Base-by-base conservation (phyloP, 2,113 vertebrate genomes). In the Toxotes chatareus region DNA sequence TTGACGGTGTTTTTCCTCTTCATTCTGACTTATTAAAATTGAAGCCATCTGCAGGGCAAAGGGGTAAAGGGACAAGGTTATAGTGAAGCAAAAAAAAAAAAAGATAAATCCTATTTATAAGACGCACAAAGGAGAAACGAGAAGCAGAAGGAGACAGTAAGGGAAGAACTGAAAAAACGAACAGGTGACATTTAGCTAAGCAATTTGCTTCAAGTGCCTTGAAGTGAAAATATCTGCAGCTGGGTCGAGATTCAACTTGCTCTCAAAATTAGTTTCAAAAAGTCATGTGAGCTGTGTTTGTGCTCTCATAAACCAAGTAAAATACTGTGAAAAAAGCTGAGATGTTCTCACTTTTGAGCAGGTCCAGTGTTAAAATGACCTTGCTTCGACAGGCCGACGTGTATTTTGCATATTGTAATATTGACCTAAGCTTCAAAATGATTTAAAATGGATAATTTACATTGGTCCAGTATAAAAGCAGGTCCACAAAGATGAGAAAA, bases 151-250 rank as follows among this genome's bases (percentile, higher is more conserved):
- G n/a, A 23, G 51, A 53, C 61, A 34, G 23, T 7, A 17, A 51
- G 51, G 16, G 16, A 13, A 44, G 5, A 63, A n/a, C 17, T 57
- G 27, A 9, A 10, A 4, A 60, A 44, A 53, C 4, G 11, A 19
- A 59, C 1, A 21, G 17, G 17, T 49, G 47, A 49, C 47, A 49
- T 49, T 49, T 68, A 49, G 36, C 51, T 49, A 64, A 75, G 38
- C 56, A 59, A 27, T 64, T 79, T 49, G 14, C 55, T 19, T 62
- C 42, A 72, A 64, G 77, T 65, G 23, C 38, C 40, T 55, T 81
- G 21, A 21, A 49, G 47, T 49, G 47, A 49, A 19, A 19, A 21
- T 19, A 49, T 46, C 44, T 46, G 44, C 44, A 21, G 6, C 47
- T 16, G 44, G 44, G 13, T 44, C 12, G 14, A 47, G 44, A 47